Evolutionary conservation across 1,140 invertebrate genomes (phyloP), one percentile per base, ranked within the genome.

Genomic region (Callitettix versicolor): DNA sequence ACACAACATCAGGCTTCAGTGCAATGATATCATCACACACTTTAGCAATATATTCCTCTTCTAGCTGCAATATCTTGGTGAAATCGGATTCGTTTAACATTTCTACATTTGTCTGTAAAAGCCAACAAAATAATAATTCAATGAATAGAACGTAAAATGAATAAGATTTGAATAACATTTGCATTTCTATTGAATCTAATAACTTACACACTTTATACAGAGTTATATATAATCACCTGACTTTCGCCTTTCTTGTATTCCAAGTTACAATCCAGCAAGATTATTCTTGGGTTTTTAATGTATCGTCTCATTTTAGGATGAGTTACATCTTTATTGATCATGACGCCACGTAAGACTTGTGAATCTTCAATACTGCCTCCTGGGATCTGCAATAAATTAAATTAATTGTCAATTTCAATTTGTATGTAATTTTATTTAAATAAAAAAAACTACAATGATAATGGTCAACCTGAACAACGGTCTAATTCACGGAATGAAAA

Each of bases 171-270:
- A n/a, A n/a, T n/a, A n/a, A n/a, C n/a, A n/a, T n/a, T n/a, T n/a
- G n/a, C n/a, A n/a, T n/a, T n/a, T n/a, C n/a, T n/a, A n/a, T n/a
- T n/a, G n/a, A n/a, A n/a, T n/a, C n/a, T n/a, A n/a, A n/a, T n/a
- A n/a, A n/a, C n/a, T n/a, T n/a, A n/a, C n/a, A n/a, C n/a, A n/a
- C n/a, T n/a, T n/a, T n/a, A n/a, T n/a, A n/a, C n/a, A n/a, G n/a
- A n/a, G n/a, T n/a, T n/a, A n/a, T n/a, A n/a, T n/a, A n/a, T n/a
- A 48, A 58, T 60, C 63, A 75, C 73, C 68, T 76, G 86, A 66
- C 93, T 97, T 76, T 99, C 96, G 38, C 95, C 96, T 71, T 99
- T 99, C 71, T 99, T 99, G 73, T 98, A 99, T 73, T 99, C 96
- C 43, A 99, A 75, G 4, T 86, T 80, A 70, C 96, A 99, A 73